Base-by-base conservation (phyloP, 2,888 invertebrate genomes). In the Cyaniris semiargus region DNA sequence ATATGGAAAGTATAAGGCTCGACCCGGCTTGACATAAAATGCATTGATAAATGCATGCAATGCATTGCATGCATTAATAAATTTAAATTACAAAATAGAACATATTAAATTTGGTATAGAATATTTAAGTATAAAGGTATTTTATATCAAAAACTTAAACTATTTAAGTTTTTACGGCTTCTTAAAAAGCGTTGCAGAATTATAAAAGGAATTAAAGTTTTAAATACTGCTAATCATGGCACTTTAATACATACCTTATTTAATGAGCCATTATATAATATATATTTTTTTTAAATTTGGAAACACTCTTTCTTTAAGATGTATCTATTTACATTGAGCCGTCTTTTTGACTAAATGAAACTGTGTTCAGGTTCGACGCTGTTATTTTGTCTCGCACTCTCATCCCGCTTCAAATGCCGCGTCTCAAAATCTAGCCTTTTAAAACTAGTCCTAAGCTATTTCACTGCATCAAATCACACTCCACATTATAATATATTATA, bases 391-490 rank as follows among this genome's bases (percentile, higher is more conserved):
- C 74, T 74, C 48, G 48, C 18, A 27, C 15, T 74, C 53, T 53
- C 7, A 66, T 23, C 66, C 83, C 84, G 83, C 83, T 83, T 82
- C 81, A 81, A 79, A 83, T 80, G 80, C 79, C 78, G 78, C 79
- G 80, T 82, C 79, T 84, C 85, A 85, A 81, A 60, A 76, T 82
- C 86, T 87, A 87, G 85, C 85, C 79, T 82, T 78, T 79, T 77
- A 78, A 74, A 76, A 66, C 75, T 79, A 78, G 77, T 76, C 74
- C 79, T 79, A 71, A 78, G 23, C 79, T 83, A 83, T 76, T 78
- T 78, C 79, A 80, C 81, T 80, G 78, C 78, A 78, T 77, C 79
- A 79, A 80, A 80, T 79, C 81, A 77, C 77, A 79, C 76, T 53
- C 75, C 78, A 79, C 75, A 77, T 75, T 72, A 66, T 76, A 79